These are phyloP conservation scores for Falco naumanni DNA, from an alignment of 2,797 vertebrate species.

Conservation along the genomic window DNA sequence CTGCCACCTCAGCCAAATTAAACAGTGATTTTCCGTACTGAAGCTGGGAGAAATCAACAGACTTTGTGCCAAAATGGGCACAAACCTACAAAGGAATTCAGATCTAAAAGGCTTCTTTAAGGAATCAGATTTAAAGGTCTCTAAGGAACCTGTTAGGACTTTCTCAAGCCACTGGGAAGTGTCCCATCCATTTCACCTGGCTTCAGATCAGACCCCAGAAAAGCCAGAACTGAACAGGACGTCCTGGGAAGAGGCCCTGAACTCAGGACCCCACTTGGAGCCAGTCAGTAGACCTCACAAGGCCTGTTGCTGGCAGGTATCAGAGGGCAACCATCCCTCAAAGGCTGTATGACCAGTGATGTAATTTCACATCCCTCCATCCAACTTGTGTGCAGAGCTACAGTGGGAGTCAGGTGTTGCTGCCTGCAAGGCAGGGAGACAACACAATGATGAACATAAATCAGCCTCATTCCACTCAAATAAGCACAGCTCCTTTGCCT, in stretches of 20 bases:
- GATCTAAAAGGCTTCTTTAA: not conserved
- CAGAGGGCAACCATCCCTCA: not conserved
- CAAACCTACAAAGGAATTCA: not conserved
- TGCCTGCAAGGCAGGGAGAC: not conserved
- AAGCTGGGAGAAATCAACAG: not conserved
- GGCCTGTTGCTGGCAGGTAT: not conserved
- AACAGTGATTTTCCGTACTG: not conserved
- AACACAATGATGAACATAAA: not conserved
- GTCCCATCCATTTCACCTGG: not conserved
- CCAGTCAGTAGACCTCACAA: not conserved
- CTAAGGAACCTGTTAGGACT: not conserved
- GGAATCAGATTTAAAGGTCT: not conserved
- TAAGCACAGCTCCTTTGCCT: not conserved
- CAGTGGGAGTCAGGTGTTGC: not conserved
- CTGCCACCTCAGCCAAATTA: not conserved
- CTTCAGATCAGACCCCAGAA: not conserved
- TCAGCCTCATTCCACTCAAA: not conserved
- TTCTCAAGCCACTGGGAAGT: not conserved
- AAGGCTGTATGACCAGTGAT: not conserved
- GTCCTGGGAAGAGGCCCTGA: not conserved
- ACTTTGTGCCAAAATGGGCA: not conserved
- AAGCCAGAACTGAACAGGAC: not conserved
- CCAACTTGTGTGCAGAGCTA: not conserved
- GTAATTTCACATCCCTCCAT: not conserved
- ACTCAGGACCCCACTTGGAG: not conserved